These are phyloP conservation scores for Troides oblongomaculatus DNA, from an alignment of 2,888 invertebrate species.

Conservation along the genomic window DNA sequence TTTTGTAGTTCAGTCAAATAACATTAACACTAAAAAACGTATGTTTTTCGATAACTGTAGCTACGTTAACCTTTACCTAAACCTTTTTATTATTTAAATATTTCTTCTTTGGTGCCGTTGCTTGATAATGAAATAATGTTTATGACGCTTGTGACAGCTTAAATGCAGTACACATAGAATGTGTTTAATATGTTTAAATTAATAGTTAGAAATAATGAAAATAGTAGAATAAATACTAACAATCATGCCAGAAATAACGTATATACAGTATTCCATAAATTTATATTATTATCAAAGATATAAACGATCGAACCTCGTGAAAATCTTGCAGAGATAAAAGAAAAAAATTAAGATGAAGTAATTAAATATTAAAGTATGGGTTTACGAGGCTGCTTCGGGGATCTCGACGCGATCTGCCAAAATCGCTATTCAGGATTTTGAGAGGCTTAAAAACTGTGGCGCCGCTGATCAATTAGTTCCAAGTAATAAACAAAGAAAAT, in stretches of 20 bases:
- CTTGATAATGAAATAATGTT: background rate
- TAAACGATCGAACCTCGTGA: background rate
- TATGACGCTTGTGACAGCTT: background rate
- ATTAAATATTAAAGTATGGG: conserved; percentile 25
- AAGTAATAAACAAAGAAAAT: conserved; percentile 75
- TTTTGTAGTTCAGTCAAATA: conserved; percentile 23
- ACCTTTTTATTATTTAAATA: background rate
- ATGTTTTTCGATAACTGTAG: too few relatives aligned
- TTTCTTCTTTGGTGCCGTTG: background rate
- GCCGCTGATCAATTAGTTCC: conserved; percentile 76
- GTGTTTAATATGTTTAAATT: background rate
- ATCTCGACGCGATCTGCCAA: conserved; percentile 35
- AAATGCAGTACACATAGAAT: background rate
- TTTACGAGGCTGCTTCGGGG: conserved; percentile 14
- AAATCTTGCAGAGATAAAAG: background rate
- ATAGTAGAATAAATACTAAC: background rate
- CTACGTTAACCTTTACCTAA: background rate
- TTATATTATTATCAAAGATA: background rate
- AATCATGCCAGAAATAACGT: background rate
- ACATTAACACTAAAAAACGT: conserved; percentile 11
- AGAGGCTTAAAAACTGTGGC: conserved; percentile 68
- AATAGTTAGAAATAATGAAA: background rate
- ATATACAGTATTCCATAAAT: background rate
- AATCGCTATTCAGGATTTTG: conserved; percentile 42
- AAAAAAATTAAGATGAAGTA: conserved; percentile 17